Evolutionary conservation across 2,888 invertebrate species (phyloP), one percentile per base, ranked within the genome.

Genomic region (Julus scandinavius): DNA sequence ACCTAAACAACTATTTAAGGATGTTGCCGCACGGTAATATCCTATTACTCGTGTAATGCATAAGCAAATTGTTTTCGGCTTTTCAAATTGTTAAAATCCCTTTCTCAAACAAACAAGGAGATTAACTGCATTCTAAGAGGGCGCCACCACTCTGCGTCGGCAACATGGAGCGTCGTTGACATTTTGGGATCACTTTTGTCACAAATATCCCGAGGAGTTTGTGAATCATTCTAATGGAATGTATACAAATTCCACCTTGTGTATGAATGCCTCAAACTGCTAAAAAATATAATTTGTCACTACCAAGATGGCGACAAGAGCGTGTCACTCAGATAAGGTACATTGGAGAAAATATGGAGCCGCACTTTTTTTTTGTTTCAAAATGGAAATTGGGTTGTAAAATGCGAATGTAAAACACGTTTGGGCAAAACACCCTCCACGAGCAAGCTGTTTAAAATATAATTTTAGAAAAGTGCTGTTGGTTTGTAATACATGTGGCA

Each of bases 391-490:
- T 29, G 20, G 72, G 72, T 15, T 15, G 58, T 58, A 15, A 58
- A 58, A 58, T 15, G 58, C 17, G 4, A 4, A 15, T 58, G 72
- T 72, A 72, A 63, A 63, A 72, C 72, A 29, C 20, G 29, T 72
- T 5, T 49, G 49, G 6, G n/a, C n/a, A 7, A 63, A 29, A 72
- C 72, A 72, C 63, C 63, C 63, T 63, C 63, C 17, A 29, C 20
- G 72, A n/a, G 29, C 72, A 9, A 72, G 72, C 72, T 72, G 72
- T 72, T 72, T 72, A 72, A 72, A 72, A 72, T 72, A 72, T 72
- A 72, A 72, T 72, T 72, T 72, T 72, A 72, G 72, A 72, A 72
- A 72, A 72, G 72, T 72, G 72, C 72, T 72, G 72, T 72, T 29
- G 5, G 72, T 7, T 72, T 29, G n/a, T 72, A 72, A 72, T 72